Evolutionary conservation across 2,797 vertebrate species (phyloP).

Genomic region (Sebastes vulpes): DNA sequence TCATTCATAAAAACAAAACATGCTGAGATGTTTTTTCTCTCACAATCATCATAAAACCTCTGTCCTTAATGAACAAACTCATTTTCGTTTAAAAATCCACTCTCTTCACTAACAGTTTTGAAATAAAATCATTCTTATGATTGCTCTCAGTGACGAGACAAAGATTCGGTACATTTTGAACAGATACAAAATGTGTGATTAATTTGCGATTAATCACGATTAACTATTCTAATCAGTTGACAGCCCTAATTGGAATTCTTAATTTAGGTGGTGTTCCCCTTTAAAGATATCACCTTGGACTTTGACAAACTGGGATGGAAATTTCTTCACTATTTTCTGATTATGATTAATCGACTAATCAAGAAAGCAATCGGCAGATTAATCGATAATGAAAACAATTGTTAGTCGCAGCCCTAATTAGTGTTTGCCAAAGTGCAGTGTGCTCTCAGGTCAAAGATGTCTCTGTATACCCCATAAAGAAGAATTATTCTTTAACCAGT

Average conservation of each 20-base stretch:
- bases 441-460: neutral
- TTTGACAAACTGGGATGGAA: neutral
- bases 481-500: slow-evolving; percentile 12
- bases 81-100: neutral
- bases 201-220: too few relatives aligned
- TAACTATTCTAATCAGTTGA: too few relatives aligned
- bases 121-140: neutral
- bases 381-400: too few relatives aligned
- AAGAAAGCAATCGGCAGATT: too few relatives aligned
- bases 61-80: neutral
- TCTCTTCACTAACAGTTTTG: neutral
- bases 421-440: neutral
- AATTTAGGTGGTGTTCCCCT: too few relatives aligned
- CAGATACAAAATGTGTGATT: too few relatives aligned
- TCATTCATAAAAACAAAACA: neutral
- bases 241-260: too few relatives aligned
- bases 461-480: neutral
- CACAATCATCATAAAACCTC: neutral
- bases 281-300: neutral
- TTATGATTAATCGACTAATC: too few relatives aligned
- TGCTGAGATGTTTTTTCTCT: neutral
- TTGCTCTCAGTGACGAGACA: neutral
- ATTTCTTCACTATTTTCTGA: too few relatives aligned
- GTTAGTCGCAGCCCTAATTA: too few relatives aligned
- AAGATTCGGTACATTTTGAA: neutral